phyloP scores from a whole-genome alignment of 2,888 invertebrate species.

The Phyllotreta striolata region DNA sequence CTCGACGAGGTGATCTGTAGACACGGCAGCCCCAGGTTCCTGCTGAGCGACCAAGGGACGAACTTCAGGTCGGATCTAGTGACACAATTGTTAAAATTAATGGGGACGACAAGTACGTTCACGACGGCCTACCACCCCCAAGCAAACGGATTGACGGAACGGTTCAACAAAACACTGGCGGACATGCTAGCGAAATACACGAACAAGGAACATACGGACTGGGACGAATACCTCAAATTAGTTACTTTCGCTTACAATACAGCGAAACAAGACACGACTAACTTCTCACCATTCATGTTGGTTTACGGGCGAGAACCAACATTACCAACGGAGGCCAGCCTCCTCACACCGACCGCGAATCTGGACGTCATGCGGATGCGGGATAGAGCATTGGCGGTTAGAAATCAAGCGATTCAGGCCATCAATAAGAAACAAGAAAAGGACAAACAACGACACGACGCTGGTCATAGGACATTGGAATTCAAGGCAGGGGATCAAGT shows the following conservation, averaged over 20 bases:
- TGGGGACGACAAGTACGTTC: background rate
- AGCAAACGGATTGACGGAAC: conserved; percentile 40
- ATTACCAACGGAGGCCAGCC: conserved; percentile 23
- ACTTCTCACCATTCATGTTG: conserved; percentile 19
- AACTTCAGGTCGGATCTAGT: background rate
- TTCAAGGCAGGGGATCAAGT: background rate
- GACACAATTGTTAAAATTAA: no score
- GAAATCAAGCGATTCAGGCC: conserved; percentile 11
- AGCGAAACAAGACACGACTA: conserved; percentile 28
- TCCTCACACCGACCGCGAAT: background rate
- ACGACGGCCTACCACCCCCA: conserved; percentile 34
- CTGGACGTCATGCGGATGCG: background rate
- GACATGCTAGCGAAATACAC: conserved; percentile 39
- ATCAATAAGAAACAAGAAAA: no score
- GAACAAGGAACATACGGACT: conserved; percentile 34
- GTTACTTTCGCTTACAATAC: conserved; percentile 31
- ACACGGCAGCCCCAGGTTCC: background rate
- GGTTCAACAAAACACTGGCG: conserved; percentile 43
- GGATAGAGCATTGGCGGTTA: conserved; percentile 19
- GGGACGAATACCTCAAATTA: conserved; percentile 24
- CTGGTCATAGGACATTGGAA: no score
- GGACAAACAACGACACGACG: no score
- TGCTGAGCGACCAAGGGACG: background rate
- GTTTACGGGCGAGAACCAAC: conserved; percentile 19
- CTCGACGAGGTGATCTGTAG: no score